Base-by-base conservation (phyloP, 2,888 invertebrate genomes). In the Coelinius sp. region DNA sequence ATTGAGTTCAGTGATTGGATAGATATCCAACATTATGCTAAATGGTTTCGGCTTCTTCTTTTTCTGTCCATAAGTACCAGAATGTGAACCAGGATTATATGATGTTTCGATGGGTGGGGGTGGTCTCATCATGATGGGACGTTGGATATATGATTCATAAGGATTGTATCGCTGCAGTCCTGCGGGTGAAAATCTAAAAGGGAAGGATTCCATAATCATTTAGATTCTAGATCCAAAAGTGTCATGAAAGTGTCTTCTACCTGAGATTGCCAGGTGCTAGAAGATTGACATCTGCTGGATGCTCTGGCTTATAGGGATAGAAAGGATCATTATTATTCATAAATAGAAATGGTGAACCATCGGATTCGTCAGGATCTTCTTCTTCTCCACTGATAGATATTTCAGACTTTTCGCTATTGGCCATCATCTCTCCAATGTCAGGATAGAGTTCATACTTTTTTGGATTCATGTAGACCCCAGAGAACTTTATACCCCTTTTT, bases 211-310 rank as follows among this genome's bases (percentile, higher is more conserved):
- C n/a, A n/a, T n/a, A n/a, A n/a, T n/a, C n/a, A n/a, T n/a, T n/a
- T n/a, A n/a, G 31, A 31, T 31, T 31, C 73, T 69, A 67, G 68
- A 73, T 63, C 71, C 69, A 65, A 64, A 65, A 68, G 44, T 71
- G 68, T 27, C 8, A 35, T 20, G 12, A 6, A 24, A 20, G 17
- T 14, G 49, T 0, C 66, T 52, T 69, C 63, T 38, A 87, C 87
- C 86, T 84, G 24, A 87, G 79, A 67, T 87, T 86, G 0, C 83
- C 80, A 46, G 93, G 91, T 2, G 94, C 94, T 77, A 94, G 82
- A 46, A 94, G 88, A 87, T 94, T 94, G 0, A 94, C 91, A 70
- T 94, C 94, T 38, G 93, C 91, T 0, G 94, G 94, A 76, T 91
- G 92, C 72, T 92, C 91, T 0, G 94, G 94, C 82, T 93, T 94